Evolutionary conservation across 2,113 vertebrate species (phyloP).

Genomic region (Ailuropoda melanoleuca): DNA sequence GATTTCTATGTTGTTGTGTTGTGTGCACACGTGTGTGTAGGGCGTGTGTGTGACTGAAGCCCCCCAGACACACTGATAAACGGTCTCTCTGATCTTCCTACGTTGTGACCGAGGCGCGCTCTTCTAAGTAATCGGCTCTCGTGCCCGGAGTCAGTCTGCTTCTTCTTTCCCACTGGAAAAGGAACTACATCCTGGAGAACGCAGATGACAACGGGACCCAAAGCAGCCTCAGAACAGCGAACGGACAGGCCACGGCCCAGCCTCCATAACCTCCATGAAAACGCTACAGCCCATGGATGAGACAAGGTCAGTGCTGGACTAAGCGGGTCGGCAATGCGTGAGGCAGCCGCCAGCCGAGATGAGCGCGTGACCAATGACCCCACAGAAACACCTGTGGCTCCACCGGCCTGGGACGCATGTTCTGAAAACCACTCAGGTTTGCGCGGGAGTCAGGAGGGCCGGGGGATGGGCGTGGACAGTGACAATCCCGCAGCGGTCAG

Average conservation of each 20-base stretch:
- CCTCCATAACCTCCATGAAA: neutral
- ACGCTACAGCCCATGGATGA: rapidly evolving
- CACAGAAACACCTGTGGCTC: rapidly evolving
- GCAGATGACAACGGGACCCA: neutral
- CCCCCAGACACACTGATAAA: neutral
- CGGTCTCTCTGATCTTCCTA: too few species aligned
- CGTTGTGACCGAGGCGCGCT: rapidly evolving
- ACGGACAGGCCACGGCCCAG: neutral
- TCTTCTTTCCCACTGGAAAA: neutral
- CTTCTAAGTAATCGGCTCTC: neutral
- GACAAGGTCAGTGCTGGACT: neutral
- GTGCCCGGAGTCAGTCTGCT: rapidly evolving
- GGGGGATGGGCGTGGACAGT: neutral
- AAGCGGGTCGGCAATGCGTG: rapidly evolving
- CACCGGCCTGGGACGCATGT: rapidly evolving
- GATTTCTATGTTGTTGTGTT: too few species aligned
- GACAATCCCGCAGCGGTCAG: neutral
- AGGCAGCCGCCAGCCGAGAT: neutral
- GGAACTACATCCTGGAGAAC: neutral
- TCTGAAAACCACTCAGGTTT: neutral
- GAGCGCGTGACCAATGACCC: neutral
- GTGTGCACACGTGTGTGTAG: neutral
- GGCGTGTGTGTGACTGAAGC: too few species aligned
- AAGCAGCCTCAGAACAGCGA: neutral
- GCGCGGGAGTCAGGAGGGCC: neutral